Conservation (phyloP, 2,888 invertebrate species). For the Idaea aversata region DNA sequence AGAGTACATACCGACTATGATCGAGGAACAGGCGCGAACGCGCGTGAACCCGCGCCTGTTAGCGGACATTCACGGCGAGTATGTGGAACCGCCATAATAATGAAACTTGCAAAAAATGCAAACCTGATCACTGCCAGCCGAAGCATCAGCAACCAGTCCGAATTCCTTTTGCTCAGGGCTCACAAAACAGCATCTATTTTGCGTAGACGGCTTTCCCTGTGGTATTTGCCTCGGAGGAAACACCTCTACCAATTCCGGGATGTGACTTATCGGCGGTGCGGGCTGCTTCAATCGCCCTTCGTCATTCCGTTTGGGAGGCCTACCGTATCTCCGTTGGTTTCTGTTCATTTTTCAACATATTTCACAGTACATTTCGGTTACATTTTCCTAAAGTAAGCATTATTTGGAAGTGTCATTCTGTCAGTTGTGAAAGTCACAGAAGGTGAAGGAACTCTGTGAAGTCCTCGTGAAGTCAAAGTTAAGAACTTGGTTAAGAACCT, state of each 20-base stretch:
- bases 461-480: too few relatives aligned
- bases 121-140: not conserved
- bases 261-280: not conserved
- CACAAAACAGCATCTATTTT: slow-evolving; percentile 38
- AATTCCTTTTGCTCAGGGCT: slow-evolving; percentile 42
- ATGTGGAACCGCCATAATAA: too few relatives aligned
- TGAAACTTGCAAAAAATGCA: not conserved
- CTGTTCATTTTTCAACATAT: not conserved
- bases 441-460: too few relatives aligned
- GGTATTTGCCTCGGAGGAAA: not conserved
- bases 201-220: not conserved
- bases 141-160: slow-evolving; percentile 33
- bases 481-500: too few relatives aligned
- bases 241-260: not conserved
- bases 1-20: too few relatives aligned
- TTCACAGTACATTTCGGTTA: not conserved
- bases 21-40: too few relatives aligned
- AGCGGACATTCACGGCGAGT: too few relatives aligned
- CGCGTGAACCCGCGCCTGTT: too few relatives aligned
- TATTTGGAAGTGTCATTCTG: not conserved
- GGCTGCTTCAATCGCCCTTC: not conserved
- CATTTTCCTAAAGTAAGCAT: not conserved
- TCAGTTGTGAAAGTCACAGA: not conserved
- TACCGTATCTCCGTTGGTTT: not conserved
- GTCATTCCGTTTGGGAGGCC: not conserved